These are phyloP conservation scores for Erpobdella octoculata DNA, from an alignment of 2,888 invertebrate genomes.

Conservation along the genomic window DNA sequence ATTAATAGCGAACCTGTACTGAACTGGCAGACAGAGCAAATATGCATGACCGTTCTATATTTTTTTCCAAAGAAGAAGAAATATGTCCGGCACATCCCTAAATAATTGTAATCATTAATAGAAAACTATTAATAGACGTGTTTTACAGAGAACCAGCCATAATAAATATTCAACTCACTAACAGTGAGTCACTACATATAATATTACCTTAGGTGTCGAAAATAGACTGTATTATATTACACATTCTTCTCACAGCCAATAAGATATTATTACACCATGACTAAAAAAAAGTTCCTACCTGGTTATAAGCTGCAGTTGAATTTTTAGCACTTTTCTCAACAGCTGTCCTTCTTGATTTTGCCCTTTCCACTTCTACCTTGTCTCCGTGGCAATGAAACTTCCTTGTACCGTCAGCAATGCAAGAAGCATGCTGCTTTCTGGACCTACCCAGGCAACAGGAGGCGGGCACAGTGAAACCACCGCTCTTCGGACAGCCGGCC, in stretches of 20 bases:
- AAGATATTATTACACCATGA: not conserved
- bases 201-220: not conserved
- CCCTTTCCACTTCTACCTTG: too few species aligned
- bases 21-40: not conserved
- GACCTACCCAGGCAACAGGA: conserved; percentile 9
- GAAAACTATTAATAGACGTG: not conserved
- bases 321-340: too few species aligned
- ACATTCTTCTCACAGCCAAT: not conserved
- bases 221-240: not conserved
- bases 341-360: too few species aligned
- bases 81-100: not conserved
- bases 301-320: not conserved
- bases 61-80: not conserved
- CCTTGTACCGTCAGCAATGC: not conserved
- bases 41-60: conserved; percentile 4
- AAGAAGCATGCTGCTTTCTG: not conserved
- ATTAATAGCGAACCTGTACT: not conserved
- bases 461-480: not conserved
- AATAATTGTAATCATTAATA: not conserved
- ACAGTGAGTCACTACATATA: not conserved
- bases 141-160: not conserved
- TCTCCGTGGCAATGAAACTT: not conserved
- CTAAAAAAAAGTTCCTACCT: not conserved
- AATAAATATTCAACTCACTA: not conserved
- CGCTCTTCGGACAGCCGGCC: not conserved